Percentiles rank a stretch among this genome's conserved stretches.
Evolutionary conservation across 2,888 invertebrate species (phyloP).

Genomic region (Dynastes maya): DNA sequence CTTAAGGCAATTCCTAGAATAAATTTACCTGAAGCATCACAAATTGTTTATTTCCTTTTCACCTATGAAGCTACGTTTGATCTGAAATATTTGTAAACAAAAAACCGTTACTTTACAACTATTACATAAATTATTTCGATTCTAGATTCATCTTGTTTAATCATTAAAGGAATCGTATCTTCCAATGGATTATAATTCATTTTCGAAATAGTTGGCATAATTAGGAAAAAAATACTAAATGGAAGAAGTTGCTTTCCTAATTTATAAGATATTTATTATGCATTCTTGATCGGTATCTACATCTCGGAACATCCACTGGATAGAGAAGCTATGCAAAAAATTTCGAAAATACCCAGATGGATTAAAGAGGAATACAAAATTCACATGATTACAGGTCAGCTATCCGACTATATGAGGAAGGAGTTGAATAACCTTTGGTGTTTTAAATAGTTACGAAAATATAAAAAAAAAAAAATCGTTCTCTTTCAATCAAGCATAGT

Average conservation of each 20-base stretch:
- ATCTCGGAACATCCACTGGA: not conserved
- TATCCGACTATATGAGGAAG: not conserved
- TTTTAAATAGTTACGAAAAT: conserved; percentile 9
- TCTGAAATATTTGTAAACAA: too few species aligned
- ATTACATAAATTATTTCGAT: too few species aligned
- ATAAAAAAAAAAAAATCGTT: not conserved
- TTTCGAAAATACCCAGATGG: not conserved
- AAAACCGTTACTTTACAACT: too few species aligned
- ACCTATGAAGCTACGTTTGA: too few species aligned
- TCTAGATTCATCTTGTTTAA: too few species aligned
- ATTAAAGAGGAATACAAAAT: conserved; percentile 4
- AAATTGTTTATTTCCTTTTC: too few species aligned
- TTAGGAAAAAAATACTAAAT: conserved; percentile 1
- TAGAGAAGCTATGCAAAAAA: conserved; percentile 28
- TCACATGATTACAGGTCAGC: conserved; percentile 13
- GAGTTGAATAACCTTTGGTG: conserved; percentile 10
- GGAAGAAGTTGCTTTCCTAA: conserved; percentile 10
- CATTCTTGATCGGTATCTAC: conserved; percentile 22
- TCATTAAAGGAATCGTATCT: not conserved
- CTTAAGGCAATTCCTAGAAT: too few species aligned
- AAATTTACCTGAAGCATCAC: too few species aligned
- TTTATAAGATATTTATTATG: conserved; percentile 27
- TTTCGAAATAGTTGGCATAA: conserved; percentile 18
- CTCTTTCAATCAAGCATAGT: not conserved
- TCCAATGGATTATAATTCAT: conserved; percentile 13